Evolutionary conservation across 1,140 invertebrate species (phyloP).

Genomic region (Pseudobourletiella spinata): DNA sequence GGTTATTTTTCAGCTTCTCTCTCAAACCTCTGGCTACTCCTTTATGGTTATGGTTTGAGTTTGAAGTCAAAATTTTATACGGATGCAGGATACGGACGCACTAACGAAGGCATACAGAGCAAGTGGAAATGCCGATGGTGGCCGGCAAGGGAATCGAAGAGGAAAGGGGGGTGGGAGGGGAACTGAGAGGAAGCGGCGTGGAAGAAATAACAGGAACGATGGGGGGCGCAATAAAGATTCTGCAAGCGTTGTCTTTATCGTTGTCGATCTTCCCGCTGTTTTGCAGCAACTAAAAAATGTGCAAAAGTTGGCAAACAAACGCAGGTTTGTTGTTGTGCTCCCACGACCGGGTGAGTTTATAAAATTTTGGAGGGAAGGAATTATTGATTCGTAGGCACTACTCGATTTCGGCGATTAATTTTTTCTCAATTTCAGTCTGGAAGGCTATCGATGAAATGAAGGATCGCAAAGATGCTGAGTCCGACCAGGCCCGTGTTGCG

Average conservation of each 20-base stretch:
- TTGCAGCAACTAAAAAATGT: conserved; percentile 18
- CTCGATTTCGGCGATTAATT: too few species aligned
- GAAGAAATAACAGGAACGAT: neutral
- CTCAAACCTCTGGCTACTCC: too few species aligned
- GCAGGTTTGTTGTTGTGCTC: conserved; percentile 24
- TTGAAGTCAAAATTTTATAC: neutral
- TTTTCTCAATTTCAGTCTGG: conserved; percentile 15
- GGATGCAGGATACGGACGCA: conserved; percentile 1
- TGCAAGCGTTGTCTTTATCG: conserved; percentile 10
- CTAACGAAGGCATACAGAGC: conserved; percentile 14
- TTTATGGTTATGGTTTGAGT: conserved; percentile 3
- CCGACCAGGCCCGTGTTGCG: conserved; percentile 12
- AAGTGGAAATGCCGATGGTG: neutral
- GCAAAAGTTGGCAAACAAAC: conserved; percentile 17
- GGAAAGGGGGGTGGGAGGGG: neutral
- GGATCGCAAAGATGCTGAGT: conserved; percentile 10
- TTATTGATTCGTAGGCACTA: too few species aligned
- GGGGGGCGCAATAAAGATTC: neutral
- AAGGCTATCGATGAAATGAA: conserved; percentile 27
- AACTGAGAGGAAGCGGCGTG: neutral
- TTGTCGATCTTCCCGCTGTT: conserved; percentile 26
- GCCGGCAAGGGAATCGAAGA: neutral
- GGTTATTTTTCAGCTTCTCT: neutral
- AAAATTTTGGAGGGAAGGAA: too few species aligned
- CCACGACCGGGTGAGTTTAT: conserved; percentile 19